Conservation (phyloP, 2,113 vertebrate genomes). For the Ceratotherium simum region DNA sequence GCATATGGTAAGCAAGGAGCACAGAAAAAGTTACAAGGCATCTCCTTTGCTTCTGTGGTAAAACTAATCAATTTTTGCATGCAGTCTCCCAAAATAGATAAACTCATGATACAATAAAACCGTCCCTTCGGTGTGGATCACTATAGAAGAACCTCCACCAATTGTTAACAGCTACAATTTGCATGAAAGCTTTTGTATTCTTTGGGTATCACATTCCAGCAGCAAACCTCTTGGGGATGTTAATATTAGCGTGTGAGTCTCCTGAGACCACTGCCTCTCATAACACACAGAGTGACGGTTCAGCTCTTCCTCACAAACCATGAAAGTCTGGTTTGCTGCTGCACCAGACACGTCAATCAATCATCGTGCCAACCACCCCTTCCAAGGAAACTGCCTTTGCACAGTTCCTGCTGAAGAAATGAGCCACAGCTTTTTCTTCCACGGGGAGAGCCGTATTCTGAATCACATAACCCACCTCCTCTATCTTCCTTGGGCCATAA, state of each 20-base stretch:
- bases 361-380: not conserved
- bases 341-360: not conserved
- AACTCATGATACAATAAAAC: not conserved
- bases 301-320: not conserved
- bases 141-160: not conserved
- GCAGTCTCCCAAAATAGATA: slow-evolving; percentile 44
- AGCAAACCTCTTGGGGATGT: slow-evolving; percentile 14
- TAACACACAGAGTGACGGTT: not conserved
- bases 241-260: not conserved
- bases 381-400: not conserved
- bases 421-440: not conserved
- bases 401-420: not conserved
- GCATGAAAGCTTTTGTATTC: slow-evolving; percentile 32
- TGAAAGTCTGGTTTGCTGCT: not conserved
- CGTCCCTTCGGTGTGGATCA: not conserved
- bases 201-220: slow-evolving; percentile 51
- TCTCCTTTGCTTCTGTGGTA: not conserved
- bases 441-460: not conserved
- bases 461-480: not conserved
- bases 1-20: slow-evolving; percentile 37
- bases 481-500: not conserved
- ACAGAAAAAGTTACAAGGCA: not conserved
- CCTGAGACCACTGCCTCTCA: not conserved
- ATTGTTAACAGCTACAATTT: not conserved
- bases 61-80: not conserved